Base-by-base conservation (phyloP, 2,888 invertebrate genomes). In the Acholoe squamosa region DNA sequence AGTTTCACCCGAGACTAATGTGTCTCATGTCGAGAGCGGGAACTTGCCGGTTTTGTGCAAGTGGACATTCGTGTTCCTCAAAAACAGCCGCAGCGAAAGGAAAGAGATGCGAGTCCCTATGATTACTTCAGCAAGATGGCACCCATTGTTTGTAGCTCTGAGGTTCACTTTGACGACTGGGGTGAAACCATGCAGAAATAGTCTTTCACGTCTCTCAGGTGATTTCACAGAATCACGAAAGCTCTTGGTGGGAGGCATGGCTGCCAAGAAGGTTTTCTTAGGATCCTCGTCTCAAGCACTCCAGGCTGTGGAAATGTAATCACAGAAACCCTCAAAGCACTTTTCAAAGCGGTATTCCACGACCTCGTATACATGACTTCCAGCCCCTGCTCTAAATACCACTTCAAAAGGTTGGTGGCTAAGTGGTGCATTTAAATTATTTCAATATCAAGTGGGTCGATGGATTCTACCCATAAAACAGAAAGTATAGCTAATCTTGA, bases 61-160 rank as follows among this genome's bases (percentile, higher is more conserved):
- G 84, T 84, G 10, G 84, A 84, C 25, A 84, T 84, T 1, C 0
- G 19, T 12, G 84, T 84, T 33, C 84, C 43, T 0, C 25, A 84
- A 3, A 28, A 51, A n/a, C 43, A 43, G 84, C 84, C 84, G 0
- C 14, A 0, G 0, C 25, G 52, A 22, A 34, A 34, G 10, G 52
- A 84, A 84, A 1, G 51, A 25, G n/a, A 84, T 31, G 22, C 43
- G 19, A 51, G 84, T 52, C 90, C 90, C 7, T 25, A 52, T 0
- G 89, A 84, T 34, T 84, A 61, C 14, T 90, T 90, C 33, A 16
- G 34, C 16, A 84, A 90, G 33, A 61, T 90, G 54, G 16, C 31
- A 22, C 90, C 86, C 61, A 76, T 90, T 12, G 88, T 90, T 51
- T 89, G 76, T 52, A 90, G 33, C 19, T 33, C 90, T 16, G 31